Base-by-base conservation (phyloP, 2,888 invertebrate genomes). In the Harpalus rubripes region DNA sequence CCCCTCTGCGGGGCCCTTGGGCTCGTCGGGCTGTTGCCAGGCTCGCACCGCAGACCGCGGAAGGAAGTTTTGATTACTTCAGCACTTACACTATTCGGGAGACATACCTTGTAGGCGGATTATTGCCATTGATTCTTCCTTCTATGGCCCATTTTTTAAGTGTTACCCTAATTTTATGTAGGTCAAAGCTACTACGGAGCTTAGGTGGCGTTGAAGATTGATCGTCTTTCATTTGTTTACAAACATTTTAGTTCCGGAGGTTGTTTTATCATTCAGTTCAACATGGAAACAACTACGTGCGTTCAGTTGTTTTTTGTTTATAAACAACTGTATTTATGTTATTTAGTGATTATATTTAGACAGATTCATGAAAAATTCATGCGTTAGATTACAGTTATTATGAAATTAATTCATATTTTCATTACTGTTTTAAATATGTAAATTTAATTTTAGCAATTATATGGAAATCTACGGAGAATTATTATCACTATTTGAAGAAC, bases 11-110 rank as follows among this genome's bases (percentile, higher is more conserved):
- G 76, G 84, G 63, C 84, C 78, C 65, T 72, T 83, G 83, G 74
- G 83, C 78, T 72, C 72, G 65, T 81, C 65, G 89, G 88, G 88
- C 90, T 90, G 90, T 90, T 90, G 90, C 90, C 90, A 90, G 89
- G 90, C 90, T 89, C 88, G 58, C 52, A 84, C 84, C 52, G 84
- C 65, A 84, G 80, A 85, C 74, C 81, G 86, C 86, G 89, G 90
- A 90, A 90, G 89, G 87, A 86, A 89, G 88, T 90, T 90, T 90
- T 89, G 90, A 90, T 89, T 65, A 22, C 78, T 79, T 78, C 16
- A 16, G 15, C 41, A 85, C 15, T 16, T 61, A 86, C 61, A 78
- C 63, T 84, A 78, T 84, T 84, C 32, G 58, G 83, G 74, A 84
- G 78, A 78, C 72, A 44, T 74, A 18, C 41, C 58, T 52, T 65